phyloP scores from a whole-genome alignment of 2,888 invertebrate species.

The Drosophila colorata region DNA sequence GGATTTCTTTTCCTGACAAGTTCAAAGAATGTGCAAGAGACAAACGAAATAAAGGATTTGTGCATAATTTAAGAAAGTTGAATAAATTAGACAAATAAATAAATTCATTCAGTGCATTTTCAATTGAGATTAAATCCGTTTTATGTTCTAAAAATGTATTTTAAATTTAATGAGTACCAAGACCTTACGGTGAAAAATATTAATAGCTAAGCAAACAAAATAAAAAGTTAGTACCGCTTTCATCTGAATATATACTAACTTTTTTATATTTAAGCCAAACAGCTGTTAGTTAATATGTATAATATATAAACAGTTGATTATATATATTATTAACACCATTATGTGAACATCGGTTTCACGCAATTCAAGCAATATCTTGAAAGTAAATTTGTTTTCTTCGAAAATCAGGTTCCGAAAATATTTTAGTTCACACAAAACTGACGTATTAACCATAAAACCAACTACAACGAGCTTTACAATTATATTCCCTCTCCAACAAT shows the following conservation, averaged over 20 bases:
- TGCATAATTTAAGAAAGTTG: conserved; percentile 11
- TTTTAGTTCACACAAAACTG: neutral
- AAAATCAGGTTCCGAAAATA: neutral
- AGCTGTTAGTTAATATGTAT: too few relatives aligned
- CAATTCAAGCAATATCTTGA: neutral
- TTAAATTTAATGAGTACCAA: neutral
- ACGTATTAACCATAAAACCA: neutral
- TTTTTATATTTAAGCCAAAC: too few relatives aligned
- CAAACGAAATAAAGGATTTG: conserved; percentile 11
- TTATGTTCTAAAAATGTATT: neutral
- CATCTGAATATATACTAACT: too few relatives aligned
- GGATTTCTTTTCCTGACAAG: conserved; percentile 15
- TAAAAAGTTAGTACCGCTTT: neutral
- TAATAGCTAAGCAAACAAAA: neutral
- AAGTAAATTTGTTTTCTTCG: neutral
- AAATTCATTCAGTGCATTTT: neutral
- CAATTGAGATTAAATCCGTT: conserved; percentile 1
- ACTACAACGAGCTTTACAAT: conserved; percentile 1
- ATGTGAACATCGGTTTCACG: neutral
- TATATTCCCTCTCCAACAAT: conserved; percentile 18
- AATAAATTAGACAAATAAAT: neutral
- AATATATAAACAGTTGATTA: too few relatives aligned
- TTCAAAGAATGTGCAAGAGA: conserved; percentile 10
- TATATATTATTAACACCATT: neutral
- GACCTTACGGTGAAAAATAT: neutral